Evolutionary conservation across 2,797 vertebrate species (phyloP).

Genomic region (Chelmon rostratus): DNA sequence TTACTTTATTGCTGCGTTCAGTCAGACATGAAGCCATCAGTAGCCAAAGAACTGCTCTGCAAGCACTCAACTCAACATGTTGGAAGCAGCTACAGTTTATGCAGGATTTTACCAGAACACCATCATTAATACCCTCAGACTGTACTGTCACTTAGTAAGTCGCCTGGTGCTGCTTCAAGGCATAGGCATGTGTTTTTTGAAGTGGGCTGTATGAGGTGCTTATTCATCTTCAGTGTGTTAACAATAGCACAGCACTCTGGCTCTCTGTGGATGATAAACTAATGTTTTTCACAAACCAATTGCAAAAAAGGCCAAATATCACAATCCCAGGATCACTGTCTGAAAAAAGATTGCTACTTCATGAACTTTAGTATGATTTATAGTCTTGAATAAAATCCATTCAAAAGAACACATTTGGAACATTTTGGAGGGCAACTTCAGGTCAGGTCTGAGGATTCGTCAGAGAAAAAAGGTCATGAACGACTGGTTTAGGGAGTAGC

Average conservation of each 20-base stretch:
- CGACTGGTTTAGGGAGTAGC: background rate
- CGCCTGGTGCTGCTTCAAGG: background rate
- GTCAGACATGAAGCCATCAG: conserved; percentile 46
- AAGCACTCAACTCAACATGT: conserved; percentile 1
- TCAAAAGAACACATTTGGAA: too few relatives aligned
- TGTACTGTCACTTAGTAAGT: background rate
- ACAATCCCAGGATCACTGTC: too few relatives aligned
- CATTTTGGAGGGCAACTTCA: too few relatives aligned
- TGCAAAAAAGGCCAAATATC: too few relatives aligned
- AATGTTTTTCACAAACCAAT: too few relatives aligned
- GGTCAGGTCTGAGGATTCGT: too few relatives aligned
- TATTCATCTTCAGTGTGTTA: too few relatives aligned
- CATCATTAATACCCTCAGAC: background rate
- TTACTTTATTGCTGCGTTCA: conserved; percentile 44
- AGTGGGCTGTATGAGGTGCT: background rate
- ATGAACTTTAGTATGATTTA: too few relatives aligned
- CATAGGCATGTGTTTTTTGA: background rate
- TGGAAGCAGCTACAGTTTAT: background rate
- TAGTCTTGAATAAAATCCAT: too few relatives aligned
- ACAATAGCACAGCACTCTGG: background rate
- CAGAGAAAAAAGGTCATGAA: too few relatives aligned
- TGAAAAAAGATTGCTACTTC: too few relatives aligned
- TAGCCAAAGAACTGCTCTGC: background rate
- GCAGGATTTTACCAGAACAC: conserved; percentile 7
- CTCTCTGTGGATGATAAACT: background rate